phyloP scores from a whole-genome alignment of 2,797 vertebrate species.

The Coregonus sp. region DNA sequence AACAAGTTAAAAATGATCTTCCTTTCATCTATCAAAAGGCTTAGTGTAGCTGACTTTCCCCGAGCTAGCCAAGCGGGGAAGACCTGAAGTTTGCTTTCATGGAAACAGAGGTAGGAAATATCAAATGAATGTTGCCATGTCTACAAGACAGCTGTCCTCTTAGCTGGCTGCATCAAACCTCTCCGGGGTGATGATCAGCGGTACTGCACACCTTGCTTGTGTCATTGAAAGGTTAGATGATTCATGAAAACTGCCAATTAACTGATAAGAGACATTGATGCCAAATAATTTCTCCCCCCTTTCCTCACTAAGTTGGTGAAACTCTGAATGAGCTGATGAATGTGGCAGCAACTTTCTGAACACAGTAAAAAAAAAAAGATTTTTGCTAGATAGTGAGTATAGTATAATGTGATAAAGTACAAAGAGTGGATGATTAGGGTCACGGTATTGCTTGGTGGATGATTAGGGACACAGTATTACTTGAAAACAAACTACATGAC shows the following conservation, averaged over 20 bases:
- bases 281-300: neutral
- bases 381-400: neutral
- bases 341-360: neutral
- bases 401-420: neutral
- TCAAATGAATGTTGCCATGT: neutral
- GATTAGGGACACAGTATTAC: too few species aligned
- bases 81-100: neutral
- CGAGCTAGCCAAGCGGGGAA: too few species aligned
- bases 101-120: neutral
- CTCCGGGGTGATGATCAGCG: neutral
- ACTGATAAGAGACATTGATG: neutral
- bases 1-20: neutral
- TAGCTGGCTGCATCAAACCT: neutral
- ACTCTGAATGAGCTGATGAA: neutral
- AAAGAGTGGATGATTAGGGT: too few species aligned
- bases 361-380: neutral
- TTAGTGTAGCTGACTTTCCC: neutral
- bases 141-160: neutral
- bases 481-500: too few species aligned
- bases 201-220: neutral
- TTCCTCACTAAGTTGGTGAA: neutral
- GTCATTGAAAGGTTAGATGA: neutral
- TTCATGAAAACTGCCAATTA: neutral
- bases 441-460: too few species aligned
- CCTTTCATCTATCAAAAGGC: neutral